Conservation (phyloP, 2,113 vertebrate genomes). For the Saguinus midas region DNA sequence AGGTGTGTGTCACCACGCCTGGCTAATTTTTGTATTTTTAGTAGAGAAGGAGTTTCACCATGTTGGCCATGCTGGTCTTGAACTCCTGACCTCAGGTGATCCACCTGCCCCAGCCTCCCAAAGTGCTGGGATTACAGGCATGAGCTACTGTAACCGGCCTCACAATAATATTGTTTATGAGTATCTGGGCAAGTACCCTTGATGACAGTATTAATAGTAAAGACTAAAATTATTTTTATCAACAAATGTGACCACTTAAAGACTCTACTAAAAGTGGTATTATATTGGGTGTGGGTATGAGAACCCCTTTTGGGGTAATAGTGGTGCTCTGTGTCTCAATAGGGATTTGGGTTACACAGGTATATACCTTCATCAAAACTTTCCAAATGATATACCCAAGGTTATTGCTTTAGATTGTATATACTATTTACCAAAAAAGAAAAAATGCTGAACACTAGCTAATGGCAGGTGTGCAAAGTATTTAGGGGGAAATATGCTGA, state of each 20-base stretch:
- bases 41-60: too few relatives aligned
- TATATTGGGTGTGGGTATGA: too few relatives aligned
- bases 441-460: not conserved
- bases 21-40: too few relatives aligned
- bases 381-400: not conserved
- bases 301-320: not conserved
- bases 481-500: not conserved
- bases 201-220: not conserved
- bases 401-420: not conserved
- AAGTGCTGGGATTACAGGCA: too few relatives aligned
- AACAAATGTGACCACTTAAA: not conserved
- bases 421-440: not conserved
- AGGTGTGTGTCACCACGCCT: too few relatives aligned
- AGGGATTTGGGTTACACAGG: not conserved
- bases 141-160: too few relatives aligned
- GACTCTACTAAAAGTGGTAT: not conserved
- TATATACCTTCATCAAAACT: not conserved
- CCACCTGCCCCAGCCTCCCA: too few relatives aligned
- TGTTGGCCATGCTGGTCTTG: too few relatives aligned
- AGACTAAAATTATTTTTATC: not conserved
- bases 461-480: not conserved
- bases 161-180: not conserved
- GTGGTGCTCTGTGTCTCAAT: not conserved
- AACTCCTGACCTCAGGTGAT: too few relatives aligned
- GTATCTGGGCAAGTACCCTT: not conserved